Percentiles rank a stretch among this genome's conserved stretches.
phyloP scores from a whole-genome alignment of 35 echinoderm and acorn worm genomes.

The Apostichopus japonicus region DNA sequence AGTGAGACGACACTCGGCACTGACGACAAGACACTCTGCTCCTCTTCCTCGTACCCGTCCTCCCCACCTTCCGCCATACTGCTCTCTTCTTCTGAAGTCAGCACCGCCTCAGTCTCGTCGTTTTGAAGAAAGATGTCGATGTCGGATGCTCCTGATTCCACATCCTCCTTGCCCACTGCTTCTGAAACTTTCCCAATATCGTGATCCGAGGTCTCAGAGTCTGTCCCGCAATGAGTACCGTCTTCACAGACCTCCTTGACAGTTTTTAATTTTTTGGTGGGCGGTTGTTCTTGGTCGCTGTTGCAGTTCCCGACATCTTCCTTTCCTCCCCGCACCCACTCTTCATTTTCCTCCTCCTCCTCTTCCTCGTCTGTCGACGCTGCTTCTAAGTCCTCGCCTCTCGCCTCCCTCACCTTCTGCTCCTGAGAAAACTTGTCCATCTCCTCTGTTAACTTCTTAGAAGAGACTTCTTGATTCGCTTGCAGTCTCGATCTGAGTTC shows the following conservation, averaged over 20 bases:
- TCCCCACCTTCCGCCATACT: neutral
- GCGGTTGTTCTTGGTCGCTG: slow-evolving; percentile 18
- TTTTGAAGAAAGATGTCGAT: neutral
- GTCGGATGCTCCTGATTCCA: slow-evolving; percentile 1
- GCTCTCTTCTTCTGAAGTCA: slow-evolving; percentile 32
- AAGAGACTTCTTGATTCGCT: slow-evolving; percentile 37
- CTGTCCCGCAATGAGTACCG: slow-evolving; percentile 34
- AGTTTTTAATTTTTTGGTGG: slow-evolving; percentile 23
- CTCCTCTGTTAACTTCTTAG: slow-evolving; percentile 51
- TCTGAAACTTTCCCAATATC: neutral
- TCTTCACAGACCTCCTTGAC: slow-evolving; percentile 10
- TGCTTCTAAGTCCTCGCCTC: slow-evolving; percentile 47
- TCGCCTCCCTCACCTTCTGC: slow-evolving; percentile 34
- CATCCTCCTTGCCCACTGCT: neutral
- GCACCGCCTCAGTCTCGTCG: slow-evolving; percentile 12
- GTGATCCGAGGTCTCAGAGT: slow-evolving; percentile 21
- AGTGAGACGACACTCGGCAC: slow-evolving; percentile 20
- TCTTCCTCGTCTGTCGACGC: slow-evolving; percentile 61
- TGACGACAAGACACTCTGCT: slow-evolving; percentile 28
- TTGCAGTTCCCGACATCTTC: neutral
- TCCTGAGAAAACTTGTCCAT: slow-evolving; percentile 47
- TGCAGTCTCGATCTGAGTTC: slow-evolving; percentile 65
- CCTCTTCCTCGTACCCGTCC: neutral
- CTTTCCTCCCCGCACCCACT: neutral
- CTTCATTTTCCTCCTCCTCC: slow-evolving; percentile 40